Evolutionary conservation across 2,113 vertebrate genomes (phyloP), one percentile per base, ranked within the genome.

Genomic region (Actinemys pallida): DNA sequence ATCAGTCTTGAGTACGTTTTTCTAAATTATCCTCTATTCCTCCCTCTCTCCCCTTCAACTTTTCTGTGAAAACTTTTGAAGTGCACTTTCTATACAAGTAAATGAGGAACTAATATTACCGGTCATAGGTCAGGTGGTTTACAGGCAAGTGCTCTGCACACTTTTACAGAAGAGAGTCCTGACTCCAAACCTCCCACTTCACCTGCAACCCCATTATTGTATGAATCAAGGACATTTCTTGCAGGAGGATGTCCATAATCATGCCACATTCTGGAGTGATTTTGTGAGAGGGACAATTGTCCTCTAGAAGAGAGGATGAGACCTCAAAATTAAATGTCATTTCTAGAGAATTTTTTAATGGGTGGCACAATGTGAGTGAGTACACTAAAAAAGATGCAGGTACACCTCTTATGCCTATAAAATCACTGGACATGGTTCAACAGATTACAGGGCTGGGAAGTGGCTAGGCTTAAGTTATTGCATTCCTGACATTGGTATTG

Each of bases 391-490:
- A 16, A 24, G 19, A 47, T 17, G 12, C 50, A 49, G 8, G 1
- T 35, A 3, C 7, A 49, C 5, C 69, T 69, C 52, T 10, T 50
- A 39, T 10, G 69, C n/a, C n/a, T n/a, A 42, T 19, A 42, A 83
- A 24, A 53, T 13, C 80, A 65, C 35, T 57, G 76, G 24, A 50
- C 65, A 11, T 4, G n/a, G 10, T 0, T 20, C n/a, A 42, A 35
- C 16, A 75, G 69, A n/a, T 42, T 31, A 31, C 59, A 62, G 29
- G 59, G 59, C n/a, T 39, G 1, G 49, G 17, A 62, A 62, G 59
- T 62, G 13, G 69, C 39, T 54, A 24, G 11, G 88, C 25, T 1
- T 50, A 13, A 0, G 5, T 9, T n/a, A 3, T 3, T 35, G 2
- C 9, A 25, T 39, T 83, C 65, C n/a, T 2, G 1, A 78, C 9